Base-by-base conservation (phyloP, 2,113 vertebrate genomes). In the Xenopus tropicalis region DNA sequence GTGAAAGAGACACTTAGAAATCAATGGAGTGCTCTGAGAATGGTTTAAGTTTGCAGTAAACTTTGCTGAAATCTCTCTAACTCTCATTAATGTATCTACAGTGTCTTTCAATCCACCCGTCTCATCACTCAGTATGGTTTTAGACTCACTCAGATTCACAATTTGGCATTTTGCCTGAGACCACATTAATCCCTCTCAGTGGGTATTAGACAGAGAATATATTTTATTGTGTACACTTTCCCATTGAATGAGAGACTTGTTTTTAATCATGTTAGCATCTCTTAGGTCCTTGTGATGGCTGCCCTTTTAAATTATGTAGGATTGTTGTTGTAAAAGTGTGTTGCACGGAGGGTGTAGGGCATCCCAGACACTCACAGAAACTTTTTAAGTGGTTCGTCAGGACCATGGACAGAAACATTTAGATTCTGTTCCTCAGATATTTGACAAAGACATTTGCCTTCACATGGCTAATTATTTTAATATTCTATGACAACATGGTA, bases 91-190 rank as follows among this genome's bases (percentile, higher is more conserved):
- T 69, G 37, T 58, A 63, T 63, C 70, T 61, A 22, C 7, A 54
- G 46, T 48, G 46, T 70, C 42, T 62, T 21, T 58, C 74, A 58
- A 48, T 67, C 69, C 29, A 52, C 23, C 51, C 57, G 13, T 58
- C 46, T 66, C 61, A 57, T 59, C 64, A 29, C 56, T 62, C 14
- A 9, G 21, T 16, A 22, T 29, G 56, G 46, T 66, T 64, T 74
- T 69, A 23, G 42, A 65, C 68, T 42, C 68, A 16, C 70, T 43
- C 71, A 65, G 63, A 67, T 78, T 63, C 71, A 42, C 22, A 11
- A 54, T 64, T 72, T 81, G 75, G 80, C 75, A n/a, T 76, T 69
- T 66, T 56, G 75, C 78, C 75, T 66, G 78, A 72, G 78, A 79
- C 78, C 69, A 46, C 78, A 78, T 79, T 79, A 72, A 79, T 58